These are phyloP conservation scores for Xenopus borealis DNA, from an alignment of 2,113 vertebrate genomes.

Conservation along the genomic window DNA sequence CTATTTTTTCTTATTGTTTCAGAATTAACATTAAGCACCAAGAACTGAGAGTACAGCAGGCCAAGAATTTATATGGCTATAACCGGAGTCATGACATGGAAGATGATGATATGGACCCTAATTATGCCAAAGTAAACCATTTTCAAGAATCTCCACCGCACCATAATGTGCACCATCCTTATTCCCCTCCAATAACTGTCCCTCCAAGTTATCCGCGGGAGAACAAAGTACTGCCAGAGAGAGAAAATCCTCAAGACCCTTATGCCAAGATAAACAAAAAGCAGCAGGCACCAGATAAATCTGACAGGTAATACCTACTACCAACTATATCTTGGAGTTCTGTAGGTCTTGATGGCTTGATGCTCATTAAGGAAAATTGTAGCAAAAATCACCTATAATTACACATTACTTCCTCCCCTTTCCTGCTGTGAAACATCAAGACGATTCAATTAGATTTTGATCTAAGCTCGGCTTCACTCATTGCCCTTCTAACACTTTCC, in stretches of 20 bases:
- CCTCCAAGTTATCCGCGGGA: constrained; percentile 58
- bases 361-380: constrained; percentile 42
- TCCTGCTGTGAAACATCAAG: constrained; percentile 69
- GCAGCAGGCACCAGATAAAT: constrained; percentile 66
- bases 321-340: constrained; percentile 24
- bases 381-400: constrained; percentile 68
- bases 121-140: constrained; percentile 90
- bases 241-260: constrained; percentile 81
- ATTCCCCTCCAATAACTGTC: constrained; percentile 57
- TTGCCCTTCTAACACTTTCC: constrained; percentile 75
- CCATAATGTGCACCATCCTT: constrained; percentile 64
- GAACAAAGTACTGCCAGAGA: constrained; percentile 64
- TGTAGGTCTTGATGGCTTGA: constrained; percentile 19
- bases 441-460: constrained; percentile 70
- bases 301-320: constrained; percentile 76
- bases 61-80: constrained; percentile 65
- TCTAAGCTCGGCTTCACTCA: constrained; percentile 69
- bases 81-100: constrained; percentile 69
- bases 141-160: constrained; percentile 72
- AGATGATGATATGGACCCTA: constrained; percentile 90
- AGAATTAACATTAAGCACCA: constrained; percentile 88
- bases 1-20: constrained; percentile 47
- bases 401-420: constrained; percentile 62
- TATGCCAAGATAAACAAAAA: constrained; percentile 97
- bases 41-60: constrained; percentile 77